A percentile compares a stretch with the other conserved stretches of the same genome.
These are phyloP conservation scores for Pseudomyrmex concolor DNA, from an alignment of 1,140 invertebrate genomes.

Conservation along the genomic window DNA sequence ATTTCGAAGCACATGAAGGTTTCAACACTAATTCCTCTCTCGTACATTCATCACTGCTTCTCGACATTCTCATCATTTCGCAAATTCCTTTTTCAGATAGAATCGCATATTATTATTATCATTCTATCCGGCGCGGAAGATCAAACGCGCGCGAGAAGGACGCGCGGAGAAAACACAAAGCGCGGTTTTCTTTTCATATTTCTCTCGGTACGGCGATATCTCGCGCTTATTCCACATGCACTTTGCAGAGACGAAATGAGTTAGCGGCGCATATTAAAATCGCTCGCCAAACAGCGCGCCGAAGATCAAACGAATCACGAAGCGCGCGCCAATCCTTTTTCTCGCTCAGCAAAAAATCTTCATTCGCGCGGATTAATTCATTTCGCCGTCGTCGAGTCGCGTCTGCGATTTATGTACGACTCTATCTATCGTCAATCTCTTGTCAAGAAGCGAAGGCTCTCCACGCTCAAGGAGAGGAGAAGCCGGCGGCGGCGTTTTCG, in stretches of 20 bases:
- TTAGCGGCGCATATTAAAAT: slow-evolving; percentile 51
- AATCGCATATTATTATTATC: slow-evolving; percentile 35
- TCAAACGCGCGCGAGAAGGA: slow-evolving; percentile 27
- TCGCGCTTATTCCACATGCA: slow-evolving; percentile 42
- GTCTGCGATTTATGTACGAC: slow-evolving; percentile 44
- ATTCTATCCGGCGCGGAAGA: slow-evolving; percentile 1
- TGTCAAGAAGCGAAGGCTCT: slow-evolving; percentile 61
- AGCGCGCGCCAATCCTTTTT: background rate
- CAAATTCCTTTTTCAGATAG: slow-evolving; percentile 34
- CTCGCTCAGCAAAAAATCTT: slow-evolving; percentile 28
- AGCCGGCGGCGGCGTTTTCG: slow-evolving; percentile 4
- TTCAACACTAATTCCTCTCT: slow-evolving; percentile 19
- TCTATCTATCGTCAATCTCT: slow-evolving; percentile 61
- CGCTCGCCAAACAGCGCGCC: slow-evolving; percentile 32
- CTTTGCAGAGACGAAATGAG: slow-evolving; percentile 45
- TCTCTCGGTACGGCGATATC: slow-evolving; percentile 22
- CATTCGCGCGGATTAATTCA: slow-evolving; percentile 36
- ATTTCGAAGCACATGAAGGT: background rate
- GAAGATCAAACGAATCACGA: slow-evolving; percentile 15
- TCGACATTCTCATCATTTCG: background rate
- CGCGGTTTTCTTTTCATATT: slow-evolving; percentile 39
- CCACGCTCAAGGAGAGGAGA: slow-evolving; percentile 37
- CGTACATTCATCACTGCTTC: background rate
- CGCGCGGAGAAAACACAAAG: slow-evolving; percentile 12
- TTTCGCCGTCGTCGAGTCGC: slow-evolving; percentile 6